Conservation (phyloP, 2,888 invertebrate genomes). For the Allacma fusca region DNA sequence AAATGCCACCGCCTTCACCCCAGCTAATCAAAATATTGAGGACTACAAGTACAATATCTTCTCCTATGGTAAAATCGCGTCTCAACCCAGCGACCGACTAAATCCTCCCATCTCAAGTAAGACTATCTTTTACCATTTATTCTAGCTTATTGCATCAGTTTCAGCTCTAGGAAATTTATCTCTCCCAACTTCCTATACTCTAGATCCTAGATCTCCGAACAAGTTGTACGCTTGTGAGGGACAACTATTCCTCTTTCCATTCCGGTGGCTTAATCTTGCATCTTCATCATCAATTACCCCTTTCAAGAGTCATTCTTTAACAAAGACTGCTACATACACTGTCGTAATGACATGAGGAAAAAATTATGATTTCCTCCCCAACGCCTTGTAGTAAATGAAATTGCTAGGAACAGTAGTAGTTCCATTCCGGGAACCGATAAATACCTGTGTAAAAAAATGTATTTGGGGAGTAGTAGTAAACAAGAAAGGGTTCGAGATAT, state of each 20-base stretch:
- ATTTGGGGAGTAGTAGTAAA: too few relatives aligned
- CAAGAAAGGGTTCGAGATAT: neutral
- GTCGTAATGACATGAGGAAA: too few relatives aligned
- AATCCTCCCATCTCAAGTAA: slow-evolving; percentile 49
- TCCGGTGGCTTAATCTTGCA: too few relatives aligned
- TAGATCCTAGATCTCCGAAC: neutral
- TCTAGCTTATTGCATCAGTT: neutral
- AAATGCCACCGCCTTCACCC: slow-evolving; percentile 38
- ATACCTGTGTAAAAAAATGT: too few relatives aligned
- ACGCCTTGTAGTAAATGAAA: too few relatives aligned
- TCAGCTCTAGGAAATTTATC: neutral
- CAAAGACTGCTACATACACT: too few relatives aligned
- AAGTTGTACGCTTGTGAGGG: neutral
- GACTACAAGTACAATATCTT: slow-evolving; percentile 58
- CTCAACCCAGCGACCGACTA: slow-evolving; percentile 22
- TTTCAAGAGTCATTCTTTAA: too few relatives aligned
- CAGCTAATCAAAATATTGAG: slow-evolving; percentile 30
- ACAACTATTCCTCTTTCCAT: too few relatives aligned
- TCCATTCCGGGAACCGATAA: too few relatives aligned
- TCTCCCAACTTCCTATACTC: slow-evolving; percentile 28
- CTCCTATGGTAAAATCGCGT: slow-evolving; percentile 46
- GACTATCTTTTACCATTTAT: slow-evolving; percentile 19
- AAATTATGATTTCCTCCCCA: too few relatives aligned
- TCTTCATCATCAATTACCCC: too few relatives aligned
- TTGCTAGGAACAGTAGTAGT: too few relatives aligned